Evolutionary conservation across 1,140 invertebrate genomes (phyloP).

Genomic region (Calycopis cecrops): DNA sequence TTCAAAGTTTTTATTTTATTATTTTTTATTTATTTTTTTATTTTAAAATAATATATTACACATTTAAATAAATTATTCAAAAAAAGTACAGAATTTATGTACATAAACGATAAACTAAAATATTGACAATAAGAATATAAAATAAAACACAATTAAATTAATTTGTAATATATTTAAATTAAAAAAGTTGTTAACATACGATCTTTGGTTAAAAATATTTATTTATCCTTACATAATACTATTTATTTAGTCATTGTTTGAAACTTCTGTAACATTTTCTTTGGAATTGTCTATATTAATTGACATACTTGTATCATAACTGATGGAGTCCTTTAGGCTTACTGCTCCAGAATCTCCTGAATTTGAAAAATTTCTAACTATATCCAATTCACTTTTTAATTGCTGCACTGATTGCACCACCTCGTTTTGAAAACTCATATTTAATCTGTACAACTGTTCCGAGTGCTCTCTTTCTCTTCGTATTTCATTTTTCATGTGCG

Average conservation of each 20-base stretch:
- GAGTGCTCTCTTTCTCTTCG: conserved; percentile 63
- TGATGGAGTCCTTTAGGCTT: conserved; percentile 35
- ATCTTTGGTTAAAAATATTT: conserved; percentile 7
- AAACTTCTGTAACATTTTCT: conserved; percentile 11
- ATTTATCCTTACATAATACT: background rate
- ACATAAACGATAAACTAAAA: too few relatives aligned
- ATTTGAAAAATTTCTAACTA: conserved; percentile 42
- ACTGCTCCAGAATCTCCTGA: conserved; percentile 33
- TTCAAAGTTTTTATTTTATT: too few relatives aligned
- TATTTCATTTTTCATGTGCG: conserved; percentile 52
- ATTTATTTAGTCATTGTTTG: too few relatives aligned
- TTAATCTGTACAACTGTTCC: conserved; percentile 63
- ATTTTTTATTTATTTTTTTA: too few relatives aligned
- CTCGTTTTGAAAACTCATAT: conserved; percentile 68
- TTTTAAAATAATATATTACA: too few relatives aligned
- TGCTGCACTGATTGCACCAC: conserved; percentile 61
- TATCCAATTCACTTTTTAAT: conserved; percentile 59
- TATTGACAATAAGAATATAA: conserved; percentile 1
- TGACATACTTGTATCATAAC: conserved; percentile 22
- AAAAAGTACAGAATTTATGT: too few relatives aligned
- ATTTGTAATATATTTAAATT: background rate
- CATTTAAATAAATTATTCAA: too few relatives aligned
- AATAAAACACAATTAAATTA: background rate
- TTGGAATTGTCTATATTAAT: background rate
- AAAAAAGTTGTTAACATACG: background rate